These are phyloP conservation scores for Drosophila nigrodunni DNA, from an alignment of 1,140 invertebrate genomes.

Conservation along the genomic window DNA sequence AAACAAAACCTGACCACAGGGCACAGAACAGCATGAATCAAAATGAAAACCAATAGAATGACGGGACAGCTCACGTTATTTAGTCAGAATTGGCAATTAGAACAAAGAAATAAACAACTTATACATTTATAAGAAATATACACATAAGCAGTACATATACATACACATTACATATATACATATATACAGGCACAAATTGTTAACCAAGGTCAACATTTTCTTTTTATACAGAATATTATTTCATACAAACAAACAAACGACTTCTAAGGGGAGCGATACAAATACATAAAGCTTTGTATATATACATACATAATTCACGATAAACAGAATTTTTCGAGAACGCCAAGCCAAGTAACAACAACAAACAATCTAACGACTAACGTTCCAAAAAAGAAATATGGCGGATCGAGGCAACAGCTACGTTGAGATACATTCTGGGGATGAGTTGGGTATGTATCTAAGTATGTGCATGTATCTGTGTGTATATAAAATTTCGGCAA, in stretches of 20 bases:
- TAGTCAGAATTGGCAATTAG: conserved; percentile 59
- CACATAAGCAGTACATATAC: neutral
- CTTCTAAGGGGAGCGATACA: conserved; percentile 4
- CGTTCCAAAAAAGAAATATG: conserved; percentile 40
- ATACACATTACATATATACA: neutral
- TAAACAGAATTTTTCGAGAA: conserved; percentile 1
- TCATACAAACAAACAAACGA: conserved; percentile 21
- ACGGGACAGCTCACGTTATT: conserved; percentile 45
- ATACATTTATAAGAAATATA: neutral
- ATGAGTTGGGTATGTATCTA: neutral
- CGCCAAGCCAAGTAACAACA: neutral
- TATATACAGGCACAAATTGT: conserved; percentile 53
- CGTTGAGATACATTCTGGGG: conserved; percentile 26
- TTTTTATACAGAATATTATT: conserved; percentile 29
- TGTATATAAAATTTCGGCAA: conserved; percentile 41
- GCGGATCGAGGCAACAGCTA: conserved; percentile 34
- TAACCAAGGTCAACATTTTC: conserved; percentile 72
- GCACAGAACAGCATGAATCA: conserved; percentile 43
- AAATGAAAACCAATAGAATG: conserved; percentile 39
- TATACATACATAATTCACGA: conserved; percentile 1
- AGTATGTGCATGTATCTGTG: neutral
- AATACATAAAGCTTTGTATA: conserved; percentile 15
- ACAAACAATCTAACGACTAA: neutral
- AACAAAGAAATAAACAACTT: conserved; percentile 55
- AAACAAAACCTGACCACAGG: conserved; percentile 47